A percentile compares a stretch with the other conserved stretches of the same genome.
These are phyloP conservation scores for Galeopsomyia nigrocyanea DNA, from an alignment of 2,888 invertebrate genomes.

Conservation along the genomic window DNA sequence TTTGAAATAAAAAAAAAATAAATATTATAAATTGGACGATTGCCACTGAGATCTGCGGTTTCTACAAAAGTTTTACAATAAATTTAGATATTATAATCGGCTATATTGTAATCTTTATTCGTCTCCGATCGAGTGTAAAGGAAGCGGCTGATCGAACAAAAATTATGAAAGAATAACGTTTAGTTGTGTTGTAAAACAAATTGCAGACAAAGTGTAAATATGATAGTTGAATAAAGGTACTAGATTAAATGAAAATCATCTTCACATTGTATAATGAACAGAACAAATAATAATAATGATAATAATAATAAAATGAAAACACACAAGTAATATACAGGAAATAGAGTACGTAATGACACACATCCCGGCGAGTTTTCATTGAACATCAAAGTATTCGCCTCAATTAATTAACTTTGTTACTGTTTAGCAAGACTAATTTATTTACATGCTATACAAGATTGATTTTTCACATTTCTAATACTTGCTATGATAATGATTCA, in stretches of 20 bases:
- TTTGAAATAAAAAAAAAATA: constrained; percentile 17
- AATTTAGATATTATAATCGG: constrained; percentile 48
- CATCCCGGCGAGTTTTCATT: constrained; percentile 40
- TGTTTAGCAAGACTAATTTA: constrained; percentile 62
- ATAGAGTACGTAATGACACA: constrained; percentile 26
- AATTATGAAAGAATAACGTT: constrained; percentile 41
- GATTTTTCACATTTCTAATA: constrained; percentile 62
- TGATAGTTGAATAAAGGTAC: constrained; percentile 63
- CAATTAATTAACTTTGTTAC: constrained; percentile 57
- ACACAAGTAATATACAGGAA: constrained; percentile 47
- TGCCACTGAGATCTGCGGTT: constrained; percentile 61
- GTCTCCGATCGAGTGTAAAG: constrained; percentile 46
- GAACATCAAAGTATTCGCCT: constrained; percentile 59
- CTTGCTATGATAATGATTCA: constrained; percentile 50
- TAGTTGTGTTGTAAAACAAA: constrained; percentile 44
- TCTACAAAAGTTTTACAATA: constrained; percentile 54
- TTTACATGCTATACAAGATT: constrained; percentile 59
- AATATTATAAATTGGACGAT: constrained; percentile 38
- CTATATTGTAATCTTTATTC: constrained; percentile 49
- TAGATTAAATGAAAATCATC: constrained; percentile 56
- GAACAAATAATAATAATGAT: constrained; percentile 3
- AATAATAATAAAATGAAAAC: constrained; percentile 41
- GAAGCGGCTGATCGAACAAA: constrained; percentile 46
- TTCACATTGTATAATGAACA: constrained; percentile 38
- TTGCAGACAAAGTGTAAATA: constrained; percentile 61